Evolutionary conservation across 1,140 invertebrate species (phyloP).

Genomic region (Alviniconcha marisindica): DNA sequence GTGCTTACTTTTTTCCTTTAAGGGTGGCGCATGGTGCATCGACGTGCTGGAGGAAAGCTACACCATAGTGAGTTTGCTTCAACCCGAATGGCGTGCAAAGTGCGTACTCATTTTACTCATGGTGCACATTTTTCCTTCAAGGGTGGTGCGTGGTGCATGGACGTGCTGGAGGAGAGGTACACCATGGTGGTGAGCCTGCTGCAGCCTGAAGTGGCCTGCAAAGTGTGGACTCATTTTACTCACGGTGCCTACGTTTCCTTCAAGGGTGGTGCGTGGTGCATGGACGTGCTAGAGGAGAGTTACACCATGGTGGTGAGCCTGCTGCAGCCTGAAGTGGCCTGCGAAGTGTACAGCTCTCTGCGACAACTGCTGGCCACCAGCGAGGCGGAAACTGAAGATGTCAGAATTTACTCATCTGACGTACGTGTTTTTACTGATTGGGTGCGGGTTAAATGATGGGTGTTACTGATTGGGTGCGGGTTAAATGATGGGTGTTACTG

Average conservation of each 20-base stretch:
- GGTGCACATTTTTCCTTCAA: too few relatives aligned
- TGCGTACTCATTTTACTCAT: too few relatives aligned
- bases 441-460: too few relatives aligned
- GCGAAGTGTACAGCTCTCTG: constrained; percentile 24
- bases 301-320: constrained; percentile 30
- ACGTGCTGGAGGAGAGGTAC: constrained; percentile 24
- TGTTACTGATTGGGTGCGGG: too few relatives aligned
- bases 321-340: constrained; percentile 10
- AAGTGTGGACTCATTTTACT: constrained; percentile 22
- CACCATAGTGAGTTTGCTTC: constrained; percentile 27
- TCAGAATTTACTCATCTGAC: too few relatives aligned
- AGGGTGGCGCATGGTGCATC: constrained; percentile 30
- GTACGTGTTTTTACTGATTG: too few relatives aligned
- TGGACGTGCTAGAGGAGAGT: constrained; percentile 26
- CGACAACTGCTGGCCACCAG: neutral
- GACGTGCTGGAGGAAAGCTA: constrained; percentile 26
- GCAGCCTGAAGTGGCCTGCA: constrained; percentile 5
- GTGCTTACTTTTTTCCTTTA: too few relatives aligned
- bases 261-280: constrained; percentile 27
- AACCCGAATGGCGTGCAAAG: too few relatives aligned
- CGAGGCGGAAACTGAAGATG: neutral
- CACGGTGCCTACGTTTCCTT: too few relatives aligned
- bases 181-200: constrained; percentile 29
- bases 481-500: too few relatives aligned
- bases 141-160: constrained; percentile 31